Percentiles rank a stretch among this genome's conserved stretches.
Evolutionary conservation across 2,113 vertebrate species (phyloP).

Genomic region (Dolichallabes microphthalmus): DNA sequence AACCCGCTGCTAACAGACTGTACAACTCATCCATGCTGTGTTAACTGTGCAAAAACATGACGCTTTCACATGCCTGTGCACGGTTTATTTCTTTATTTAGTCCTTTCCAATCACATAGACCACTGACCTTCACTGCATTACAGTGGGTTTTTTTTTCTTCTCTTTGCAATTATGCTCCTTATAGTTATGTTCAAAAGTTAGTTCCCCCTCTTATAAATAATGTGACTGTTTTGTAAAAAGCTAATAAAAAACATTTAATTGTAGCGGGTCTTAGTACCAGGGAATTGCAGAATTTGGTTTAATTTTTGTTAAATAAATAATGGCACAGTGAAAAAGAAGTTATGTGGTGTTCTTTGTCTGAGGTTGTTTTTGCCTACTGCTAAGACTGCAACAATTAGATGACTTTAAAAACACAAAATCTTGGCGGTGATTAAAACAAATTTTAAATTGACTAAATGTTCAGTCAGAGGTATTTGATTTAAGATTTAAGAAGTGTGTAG

Average conservation of each 20-base stretch:
- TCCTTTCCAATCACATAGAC: neutral
- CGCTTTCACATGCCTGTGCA: neutral
- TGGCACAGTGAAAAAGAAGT: too few species aligned
- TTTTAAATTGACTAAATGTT: neutral
- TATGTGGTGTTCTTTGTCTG: too few species aligned
- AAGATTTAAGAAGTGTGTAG: neutral
- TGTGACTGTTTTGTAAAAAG: too few species aligned
- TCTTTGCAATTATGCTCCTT: too few species aligned
- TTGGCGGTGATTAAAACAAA: neutral
- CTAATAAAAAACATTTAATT: too few species aligned
- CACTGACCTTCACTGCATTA: neutral
- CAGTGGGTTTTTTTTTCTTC: neutral
- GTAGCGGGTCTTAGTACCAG: too few species aligned
- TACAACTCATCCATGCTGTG: neutral
- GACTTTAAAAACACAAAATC: neutral
- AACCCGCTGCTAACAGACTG: neutral
- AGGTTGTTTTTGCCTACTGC: too few species aligned
- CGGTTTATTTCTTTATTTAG: neutral
- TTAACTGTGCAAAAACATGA: neutral
- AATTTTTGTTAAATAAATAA: too few species aligned
- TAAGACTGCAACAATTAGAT: too few species aligned
- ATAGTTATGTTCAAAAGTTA: too few species aligned
- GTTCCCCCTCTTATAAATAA: too few species aligned
- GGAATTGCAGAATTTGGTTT: too few species aligned
- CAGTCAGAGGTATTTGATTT: neutral